A percentile compares a stretch with the other conserved stretches of the same genome.
Evolutionary conservation across 2,797 vertebrate species (phyloP).

Genomic region (Phoxinus dragarum): DNA sequence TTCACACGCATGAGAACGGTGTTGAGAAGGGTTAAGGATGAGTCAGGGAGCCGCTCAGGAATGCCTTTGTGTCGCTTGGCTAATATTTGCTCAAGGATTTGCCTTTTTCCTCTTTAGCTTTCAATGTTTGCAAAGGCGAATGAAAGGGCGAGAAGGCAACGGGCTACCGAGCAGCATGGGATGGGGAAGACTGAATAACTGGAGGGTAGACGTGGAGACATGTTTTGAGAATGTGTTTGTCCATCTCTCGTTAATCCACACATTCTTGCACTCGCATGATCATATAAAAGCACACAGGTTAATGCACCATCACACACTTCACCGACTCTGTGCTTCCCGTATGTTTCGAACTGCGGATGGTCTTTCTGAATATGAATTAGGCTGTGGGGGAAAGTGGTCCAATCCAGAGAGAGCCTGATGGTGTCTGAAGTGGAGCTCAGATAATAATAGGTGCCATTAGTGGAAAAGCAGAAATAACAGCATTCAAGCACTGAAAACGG

Average conservation of each 20-base stretch:
- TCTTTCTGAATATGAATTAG: conserved; percentile 25
- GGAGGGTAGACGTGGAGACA: conserved; percentile 22
- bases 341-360: background rate
- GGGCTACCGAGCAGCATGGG: conserved; percentile 76
- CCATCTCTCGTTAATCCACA: conserved; percentile 13
- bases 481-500: conserved; percentile 7
- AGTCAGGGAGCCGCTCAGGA: conserved; percentile 75
- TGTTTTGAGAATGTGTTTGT: conserved; percentile 59
- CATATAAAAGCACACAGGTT: background rate
- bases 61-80: conserved; percentile 78
- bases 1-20: conserved; percentile 12
- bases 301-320: conserved; percentile 10
- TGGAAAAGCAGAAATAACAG: conserved; percentile 22
- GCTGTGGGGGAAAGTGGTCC: background rate
- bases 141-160: conserved; percentile 74
- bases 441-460: conserved; percentile 28
- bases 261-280: background rate
- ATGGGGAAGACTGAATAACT: conserved; percentile 18
- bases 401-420: background rate
- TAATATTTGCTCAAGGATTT: conserved; percentile 82
- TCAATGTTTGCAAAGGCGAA: conserved; percentile 75
- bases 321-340: conserved; percentile 4
- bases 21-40: conserved; percentile 43
- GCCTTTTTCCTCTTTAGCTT: conserved; percentile 71
- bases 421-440: background rate